A percentile compares a stretch with the other conserved stretches of the same genome.
Evolutionary conservation across 2,888 invertebrate genomes (phyloP).

Genomic region (Malthinus seriepunctatus): DNA sequence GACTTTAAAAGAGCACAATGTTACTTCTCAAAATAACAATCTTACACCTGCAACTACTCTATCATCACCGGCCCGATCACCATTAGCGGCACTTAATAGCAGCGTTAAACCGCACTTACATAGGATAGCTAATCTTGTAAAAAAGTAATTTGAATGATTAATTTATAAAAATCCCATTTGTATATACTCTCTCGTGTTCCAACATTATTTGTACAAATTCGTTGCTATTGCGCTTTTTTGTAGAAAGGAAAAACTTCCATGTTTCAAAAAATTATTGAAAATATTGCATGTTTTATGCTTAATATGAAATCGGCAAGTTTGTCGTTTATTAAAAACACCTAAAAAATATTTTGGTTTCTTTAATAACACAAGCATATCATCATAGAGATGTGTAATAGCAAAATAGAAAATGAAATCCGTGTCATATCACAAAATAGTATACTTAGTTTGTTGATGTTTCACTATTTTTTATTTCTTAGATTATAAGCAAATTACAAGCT

Average conservation of each 20-base stretch:
- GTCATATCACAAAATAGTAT: slow-evolving; percentile 14
- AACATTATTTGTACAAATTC: slow-evolving; percentile 22
- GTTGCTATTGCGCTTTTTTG: slow-evolving; percentile 29
- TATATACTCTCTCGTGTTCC: slow-evolving; percentile 25
- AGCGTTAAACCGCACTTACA: slow-evolving; percentile 54
- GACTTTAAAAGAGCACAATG: slow-evolving; percentile 53
- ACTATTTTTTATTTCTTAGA: slow-evolving; percentile 2
- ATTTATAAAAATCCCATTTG: slow-evolving; percentile 14
- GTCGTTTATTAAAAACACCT: slow-evolving; percentile 5
- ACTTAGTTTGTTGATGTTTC: slow-evolving; percentile 2
- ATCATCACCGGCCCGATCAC: slow-evolving; percentile 50
- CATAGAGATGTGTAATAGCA: slow-evolving; percentile 16
- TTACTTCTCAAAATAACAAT: slow-evolving; percentile 46
- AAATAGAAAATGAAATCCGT: slow-evolving; percentile 9
- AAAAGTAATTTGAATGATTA: slow-evolving; percentile 47
- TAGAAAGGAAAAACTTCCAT: slow-evolving; percentile 19
- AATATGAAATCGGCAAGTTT: slow-evolving; percentile 1
- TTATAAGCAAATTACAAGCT: too few species aligned
- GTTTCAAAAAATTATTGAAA: slow-evolving; percentile 20
- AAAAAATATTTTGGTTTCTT: slow-evolving; percentile 9
- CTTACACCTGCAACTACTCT: slow-evolving; percentile 45
- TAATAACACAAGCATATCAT: slow-evolving; percentile 19
- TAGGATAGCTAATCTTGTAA: slow-evolving; percentile 56
- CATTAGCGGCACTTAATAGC: slow-evolving; percentile 50
- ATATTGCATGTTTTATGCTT: slow-evolving; percentile 21